Evolutionary conservation across 2,797 vertebrate species (phyloP).

Genomic region (Cyclura pinguis): DNA sequence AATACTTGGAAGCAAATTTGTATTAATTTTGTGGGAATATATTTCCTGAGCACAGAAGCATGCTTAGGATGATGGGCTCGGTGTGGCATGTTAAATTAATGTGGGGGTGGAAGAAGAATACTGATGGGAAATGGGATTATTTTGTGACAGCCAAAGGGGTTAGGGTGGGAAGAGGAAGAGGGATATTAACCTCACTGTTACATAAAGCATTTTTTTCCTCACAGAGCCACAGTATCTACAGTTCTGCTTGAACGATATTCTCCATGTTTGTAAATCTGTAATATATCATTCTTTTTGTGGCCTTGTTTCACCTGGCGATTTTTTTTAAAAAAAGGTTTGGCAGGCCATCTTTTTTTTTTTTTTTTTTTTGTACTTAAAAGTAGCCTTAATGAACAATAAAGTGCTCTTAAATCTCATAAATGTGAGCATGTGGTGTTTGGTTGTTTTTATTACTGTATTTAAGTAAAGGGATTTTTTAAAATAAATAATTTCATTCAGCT

Average conservation of each 20-base stretch:
- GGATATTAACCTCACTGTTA: constrained; percentile 62
- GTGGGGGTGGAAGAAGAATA: background rate
- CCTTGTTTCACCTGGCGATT: constrained; percentile 91
- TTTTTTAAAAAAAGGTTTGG: constrained; percentile 90
- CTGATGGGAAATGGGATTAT: constrained; percentile 24
- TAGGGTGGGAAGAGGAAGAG: constrained; percentile 58
- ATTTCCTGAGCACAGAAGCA: background rate
- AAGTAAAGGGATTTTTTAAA: too few species aligned
- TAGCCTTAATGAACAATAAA: constrained; percentile 99
- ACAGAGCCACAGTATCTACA: constrained; percentile 74
- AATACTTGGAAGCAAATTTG: background rate
- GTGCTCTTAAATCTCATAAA: constrained; percentile 95
- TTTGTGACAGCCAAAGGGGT: constrained; percentile 66
- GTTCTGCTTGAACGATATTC: constrained; percentile 74
- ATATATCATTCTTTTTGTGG: constrained; percentile 90
- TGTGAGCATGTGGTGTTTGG: constrained; percentile 20
- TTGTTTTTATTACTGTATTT: background rate
- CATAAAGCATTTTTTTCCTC: constrained; percentile 69
- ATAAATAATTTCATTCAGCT: background rate
- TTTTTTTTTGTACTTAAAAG: constrained; percentile 99
- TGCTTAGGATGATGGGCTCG: constrained; percentile 54
- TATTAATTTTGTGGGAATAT: background rate
- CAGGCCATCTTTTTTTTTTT: constrained; percentile 99
- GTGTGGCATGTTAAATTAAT: constrained; percentile 41
- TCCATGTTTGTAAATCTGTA: constrained; percentile 89